Evolutionary conservation across 64 coral and sea anemone genomes (phyloP), one percentile per base, ranked within the genome.

Genomic region (Porites lutea): DNA sequence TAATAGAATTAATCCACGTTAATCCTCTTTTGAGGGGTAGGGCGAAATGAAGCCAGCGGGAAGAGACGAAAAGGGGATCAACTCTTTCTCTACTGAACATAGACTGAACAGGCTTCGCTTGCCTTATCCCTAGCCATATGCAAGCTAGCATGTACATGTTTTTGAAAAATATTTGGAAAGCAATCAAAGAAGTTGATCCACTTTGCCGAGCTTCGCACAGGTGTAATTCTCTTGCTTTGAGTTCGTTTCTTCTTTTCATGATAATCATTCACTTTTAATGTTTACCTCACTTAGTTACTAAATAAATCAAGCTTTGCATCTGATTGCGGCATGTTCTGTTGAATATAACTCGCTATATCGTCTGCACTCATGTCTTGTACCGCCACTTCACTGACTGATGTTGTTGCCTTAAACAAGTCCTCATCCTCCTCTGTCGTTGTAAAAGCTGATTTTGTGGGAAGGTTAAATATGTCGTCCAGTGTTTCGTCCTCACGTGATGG

Each of bases 401-500:
- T 52, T 52, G 80, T 20, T 44, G 57, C 50, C 54, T 97, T 94
- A 52, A 97, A 97, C 59, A 97, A 79, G 22, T 93, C 95, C 44
- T 97, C 88, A 59, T 94, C 92, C 5, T 97, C 95, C 19, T 97
- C 95, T 9, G 87, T 83, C 51, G 75, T 69, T 23, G 71, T 43
- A 78, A 97, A 89, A 8, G 74, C 49, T 72, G 91, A 57, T 46
- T 78, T 65, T 13, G 79, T 13, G 8, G 91, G 74, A 58, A 52
- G 79, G 12, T 97, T 97, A 92, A 97, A 97, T 52, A 97, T 97
- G 60, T 97, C 95, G 64, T 97, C 95, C 13, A 97, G 83, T 13
- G 88, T 94, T 52, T 91, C 92, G 65, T 97, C 95, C 13, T 88
- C 95, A 15, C 93, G 95, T 13, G 95, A 96, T 52, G 87, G 61